A percentile compares a stretch with the other conserved stretches of the same genome.
Evolutionary conservation across 2,797 vertebrate species (phyloP).

Genomic region (Salmo trutta): DNA sequence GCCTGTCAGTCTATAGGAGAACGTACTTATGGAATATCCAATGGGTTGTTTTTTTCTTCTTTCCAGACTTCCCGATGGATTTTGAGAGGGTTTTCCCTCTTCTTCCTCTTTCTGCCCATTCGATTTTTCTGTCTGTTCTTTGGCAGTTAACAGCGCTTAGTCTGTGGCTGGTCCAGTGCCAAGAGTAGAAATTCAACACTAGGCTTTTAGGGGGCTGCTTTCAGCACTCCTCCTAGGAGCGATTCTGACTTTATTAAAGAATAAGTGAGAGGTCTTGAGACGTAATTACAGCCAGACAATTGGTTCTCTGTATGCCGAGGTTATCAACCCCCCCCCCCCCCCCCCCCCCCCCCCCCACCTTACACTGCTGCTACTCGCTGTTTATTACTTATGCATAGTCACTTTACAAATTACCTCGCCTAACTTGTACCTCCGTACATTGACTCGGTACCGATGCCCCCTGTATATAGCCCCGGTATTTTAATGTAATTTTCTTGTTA

Average conservation of each 20-base stretch:
- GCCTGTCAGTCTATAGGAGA: constrained; percentile 13
- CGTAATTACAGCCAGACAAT: constrained; percentile 37
- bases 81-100: not conserved
- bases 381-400: no score
- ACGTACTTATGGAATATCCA: constrained; percentile 37
- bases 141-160: constrained; percentile 4
- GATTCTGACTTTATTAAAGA: constrained; percentile 32
- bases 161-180: constrained; percentile 23
- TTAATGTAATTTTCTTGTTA: no score
- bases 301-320: constrained; percentile 13
- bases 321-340: not conserved
- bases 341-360: no score
- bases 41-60: not conserved
- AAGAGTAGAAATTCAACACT: constrained; percentile 41
- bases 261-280: constrained; percentile 38
- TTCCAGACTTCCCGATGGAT: constrained; percentile 21
- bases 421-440: no score
- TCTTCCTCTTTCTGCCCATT: constrained; percentile 14
- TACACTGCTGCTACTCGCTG: no score
- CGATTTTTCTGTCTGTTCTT: constrained; percentile 26
- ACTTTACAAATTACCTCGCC: no score
- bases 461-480: no score
- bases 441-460: no score
- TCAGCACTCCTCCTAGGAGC: constrained; percentile 29
- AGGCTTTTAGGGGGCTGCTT: constrained; percentile 27